Percentiles rank a stretch among this genome's conserved stretches.
These are phyloP conservation scores for Toxotes chatareus DNA, from an alignment of 2,113 vertebrate genomes.

Conservation along the genomic window DNA sequence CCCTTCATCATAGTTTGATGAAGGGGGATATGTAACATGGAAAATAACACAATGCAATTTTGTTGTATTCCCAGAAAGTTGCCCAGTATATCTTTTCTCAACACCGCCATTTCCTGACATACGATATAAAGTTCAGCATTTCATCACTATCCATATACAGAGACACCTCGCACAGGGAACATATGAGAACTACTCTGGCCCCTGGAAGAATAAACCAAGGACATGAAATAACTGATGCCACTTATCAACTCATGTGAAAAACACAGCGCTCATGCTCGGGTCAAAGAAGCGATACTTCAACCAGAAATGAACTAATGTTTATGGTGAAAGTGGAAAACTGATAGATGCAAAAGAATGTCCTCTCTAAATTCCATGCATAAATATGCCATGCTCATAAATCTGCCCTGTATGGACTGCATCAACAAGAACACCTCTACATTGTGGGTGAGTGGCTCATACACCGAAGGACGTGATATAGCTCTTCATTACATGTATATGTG, in stretches of 20 bases:
- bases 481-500: slow-evolving; percentile 43
- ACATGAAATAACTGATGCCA: slow-evolving; percentile 33
- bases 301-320: slow-evolving; percentile 55
- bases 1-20: neutral
- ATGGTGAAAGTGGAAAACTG: slow-evolving; percentile 14
- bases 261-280: slow-evolving; percentile 23
- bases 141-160: slow-evolving; percentile 11
- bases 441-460: slow-evolving; percentile 55
- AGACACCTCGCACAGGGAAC: slow-evolving; percentile 32
- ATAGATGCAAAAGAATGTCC: slow-evolving; percentile 7
- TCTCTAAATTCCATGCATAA: slow-evolving; percentile 44
- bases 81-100: neutral
- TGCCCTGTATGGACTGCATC: slow-evolving; percentile 21
- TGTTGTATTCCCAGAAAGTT: slow-evolving; percentile 16
- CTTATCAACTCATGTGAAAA: slow-evolving; percentile 49
- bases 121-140: slow-evolving; percentile 13
- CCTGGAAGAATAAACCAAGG: slow-evolving; percentile 42
- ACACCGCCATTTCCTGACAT: neutral
- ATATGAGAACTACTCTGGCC: slow-evolving; percentile 8
- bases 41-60: slow-evolving; percentile 8
- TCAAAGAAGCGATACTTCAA: slow-evolving; percentile 33
- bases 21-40: slow-evolving; percentile 1
- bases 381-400: slow-evolving; percentile 47
- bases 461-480: slow-evolving; percentile 49
- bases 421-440: slow-evolving; percentile 27